Evolutionary conservation across 2,888 invertebrate genomes (phyloP).

Genomic region (Nymphalis polychloros): DNA sequence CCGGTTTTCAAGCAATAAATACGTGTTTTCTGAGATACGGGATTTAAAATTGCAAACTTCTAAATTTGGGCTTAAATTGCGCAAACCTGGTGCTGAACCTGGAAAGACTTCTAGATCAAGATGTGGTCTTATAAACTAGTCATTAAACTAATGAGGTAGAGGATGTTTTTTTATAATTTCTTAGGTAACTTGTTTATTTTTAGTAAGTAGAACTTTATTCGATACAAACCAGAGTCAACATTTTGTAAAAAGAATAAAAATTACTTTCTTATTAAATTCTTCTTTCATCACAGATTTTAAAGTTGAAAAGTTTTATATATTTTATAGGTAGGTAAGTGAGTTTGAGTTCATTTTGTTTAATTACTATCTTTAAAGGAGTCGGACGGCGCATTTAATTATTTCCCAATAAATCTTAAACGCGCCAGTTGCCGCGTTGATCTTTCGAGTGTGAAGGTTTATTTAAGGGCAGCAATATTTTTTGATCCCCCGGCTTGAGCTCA

Average conservation of each 20-base stretch:
- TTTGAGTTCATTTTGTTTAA: slow-evolving; percentile 56
- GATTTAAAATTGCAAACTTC: too few species aligned
- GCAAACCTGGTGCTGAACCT: too few species aligned
- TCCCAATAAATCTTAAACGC: slow-evolving; percentile 75
- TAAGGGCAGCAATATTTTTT: slow-evolving; percentile 78
- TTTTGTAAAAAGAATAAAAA: neutral
- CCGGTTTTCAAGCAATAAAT: too few species aligned
- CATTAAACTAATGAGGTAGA: too few species aligned
- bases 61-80: too few species aligned
- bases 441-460: slow-evolving; percentile 80
- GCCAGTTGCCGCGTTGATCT: slow-evolving; percentile 72
- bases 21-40: too few species aligned
- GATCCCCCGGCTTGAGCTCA: slow-evolving; percentile 64
- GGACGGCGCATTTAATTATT: slow-evolving; percentile 68
- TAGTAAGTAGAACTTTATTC: too few species aligned
- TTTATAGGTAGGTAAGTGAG: slow-evolving; percentile 14
- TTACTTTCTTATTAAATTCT: neutral
- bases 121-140: too few species aligned
- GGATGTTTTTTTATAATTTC: too few species aligned
- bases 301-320: slow-evolving; percentile 2
- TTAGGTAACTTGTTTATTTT: too few species aligned
- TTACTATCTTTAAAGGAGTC: slow-evolving; percentile 62
- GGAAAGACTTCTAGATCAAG: too few species aligned
- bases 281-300: neutral
- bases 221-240: too few species aligned